phyloP scores from a whole-genome alignment of 2,113 vertebrate species.

The Pseudopipra pipra region DNA sequence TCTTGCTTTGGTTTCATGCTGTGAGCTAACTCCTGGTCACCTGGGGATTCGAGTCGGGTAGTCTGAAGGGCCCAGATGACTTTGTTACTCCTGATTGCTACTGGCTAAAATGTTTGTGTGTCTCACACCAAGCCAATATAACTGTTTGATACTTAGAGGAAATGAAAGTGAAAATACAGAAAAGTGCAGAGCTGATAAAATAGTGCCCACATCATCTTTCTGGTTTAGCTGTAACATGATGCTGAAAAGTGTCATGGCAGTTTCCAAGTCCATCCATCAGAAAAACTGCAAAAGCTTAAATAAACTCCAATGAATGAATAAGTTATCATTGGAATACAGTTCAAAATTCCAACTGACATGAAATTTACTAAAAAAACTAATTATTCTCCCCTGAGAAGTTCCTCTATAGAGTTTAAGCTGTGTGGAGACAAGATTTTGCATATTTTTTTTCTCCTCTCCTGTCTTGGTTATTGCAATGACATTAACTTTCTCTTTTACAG shows the following conservation, averaged over 20 bases:
- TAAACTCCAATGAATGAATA: not conserved
- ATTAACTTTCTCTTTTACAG: not conserved
- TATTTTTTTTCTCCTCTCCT: not conserved
- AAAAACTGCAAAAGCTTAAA: not conserved
- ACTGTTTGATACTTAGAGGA: not conserved
- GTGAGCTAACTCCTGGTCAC: not conserved
- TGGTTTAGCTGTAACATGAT: not conserved
- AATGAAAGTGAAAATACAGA: not conserved
- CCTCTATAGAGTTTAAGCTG: not conserved
- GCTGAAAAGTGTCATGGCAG: not conserved
- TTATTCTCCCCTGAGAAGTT: not conserved
- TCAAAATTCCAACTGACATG: not conserved
- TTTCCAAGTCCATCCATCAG: not conserved
- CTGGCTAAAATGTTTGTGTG: not conserved
- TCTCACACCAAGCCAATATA: not conserved
- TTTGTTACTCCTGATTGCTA: not conserved
- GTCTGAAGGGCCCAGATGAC: not conserved
- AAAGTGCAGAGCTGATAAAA: not conserved
- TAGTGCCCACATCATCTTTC: not conserved
- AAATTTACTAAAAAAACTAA: not conserved
- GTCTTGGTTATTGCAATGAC: not conserved
- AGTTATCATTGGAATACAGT: not conserved
- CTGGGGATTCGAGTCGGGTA: rapidly evolving
- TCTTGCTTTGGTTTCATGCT: not conserved
- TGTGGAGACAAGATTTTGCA: not conserved